Base-by-base conservation (phyloP, 2,797 vertebrate species). In the Sebastes nivosus region DNA sequence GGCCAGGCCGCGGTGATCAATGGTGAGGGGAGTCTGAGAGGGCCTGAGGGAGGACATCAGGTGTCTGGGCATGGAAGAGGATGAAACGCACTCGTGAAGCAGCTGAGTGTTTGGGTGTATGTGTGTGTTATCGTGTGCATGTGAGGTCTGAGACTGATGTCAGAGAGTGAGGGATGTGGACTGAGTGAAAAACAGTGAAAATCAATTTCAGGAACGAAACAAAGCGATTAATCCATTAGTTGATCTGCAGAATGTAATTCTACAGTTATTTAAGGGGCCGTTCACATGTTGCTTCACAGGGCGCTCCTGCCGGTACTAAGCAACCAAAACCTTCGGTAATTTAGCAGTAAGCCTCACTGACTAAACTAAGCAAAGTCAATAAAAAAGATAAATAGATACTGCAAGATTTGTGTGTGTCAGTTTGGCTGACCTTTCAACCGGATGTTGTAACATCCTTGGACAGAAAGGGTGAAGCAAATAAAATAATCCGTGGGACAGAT, bases 41-140 rank as follows among this genome's bases (percentile, higher is more conserved):
- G 81, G 72, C 82, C 87, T 80, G 36, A 60, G 83, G 88, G 88
- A 84, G 83, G 86, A 86, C 72, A 79, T 79, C 74, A 76, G 81
- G 83, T 83, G 77, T 76, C 75, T 72, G 69, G 69, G 57, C 70
- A 82, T 75, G 72, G 80, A 79, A 55, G 73, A 79, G 60, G 88
- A 83, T 84, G 79, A 87, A 83, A 85, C 73, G 59, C 70, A 63
- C 69, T 65, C 4, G 2, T 63, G 59, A 66, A 67, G 77, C 58
- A 30, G 61, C 29, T 16, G 67, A 42, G 60, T 58, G 55, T 57
- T 22, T 54, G 8, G 3, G 36, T 11, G 32, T 61, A 29, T 36
- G 46, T 66, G 34, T 72, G 46, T 63, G 24, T 57, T 46, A 46
- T 46, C 42, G 24, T 72, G 42, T 55, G 63, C 36, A 12, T 64